phyloP scores from a whole-genome alignment of 1,140 invertebrate species.

The Heliconius congener region DNA sequence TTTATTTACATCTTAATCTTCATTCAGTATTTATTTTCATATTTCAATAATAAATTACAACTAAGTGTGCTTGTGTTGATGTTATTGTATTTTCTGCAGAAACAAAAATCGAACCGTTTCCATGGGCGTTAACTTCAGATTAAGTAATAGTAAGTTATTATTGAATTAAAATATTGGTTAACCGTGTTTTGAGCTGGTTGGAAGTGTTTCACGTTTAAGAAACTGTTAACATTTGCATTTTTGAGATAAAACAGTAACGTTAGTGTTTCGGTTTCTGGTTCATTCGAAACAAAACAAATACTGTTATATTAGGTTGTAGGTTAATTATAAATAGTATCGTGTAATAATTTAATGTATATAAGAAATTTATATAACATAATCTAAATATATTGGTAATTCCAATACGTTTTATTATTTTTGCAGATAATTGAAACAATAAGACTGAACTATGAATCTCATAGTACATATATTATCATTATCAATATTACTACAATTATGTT shows the following conservation, averaged over 20 bases:
- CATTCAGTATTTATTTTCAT: constrained; percentile 22
- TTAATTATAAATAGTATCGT: not conserved
- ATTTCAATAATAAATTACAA: constrained; percentile 5
- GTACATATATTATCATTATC: constrained; percentile 47
- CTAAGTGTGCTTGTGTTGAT: constrained; percentile 38
- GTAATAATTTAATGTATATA: not conserved
- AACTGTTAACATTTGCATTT: constrained; percentile 8
- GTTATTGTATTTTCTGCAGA: constrained; percentile 43
- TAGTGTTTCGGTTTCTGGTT: not conserved
- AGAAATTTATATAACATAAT: not conserved
- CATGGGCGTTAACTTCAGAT: constrained; percentile 76
- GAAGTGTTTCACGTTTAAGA: not conserved
- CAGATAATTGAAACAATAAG: constrained; percentile 52
- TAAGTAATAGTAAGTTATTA: constrained; percentile 65
- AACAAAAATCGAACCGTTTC: constrained; percentile 56
- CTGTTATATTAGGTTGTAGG: not conserved
- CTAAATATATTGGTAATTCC: not conserved
- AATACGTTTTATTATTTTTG: constrained; percentile 36
- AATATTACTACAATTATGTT: constrained; percentile 53
- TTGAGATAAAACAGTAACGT: not conserved
- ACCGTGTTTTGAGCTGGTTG: constrained; percentile 38
- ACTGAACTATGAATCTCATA: constrained; percentile 74
- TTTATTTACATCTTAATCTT: constrained; percentile 33
- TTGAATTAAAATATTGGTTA: constrained; percentile 72
- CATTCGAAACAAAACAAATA: constrained; percentile 1